Evolutionary conservation across 2,888 invertebrate genomes (phyloP).

Genomic region (Hypselothyrea guttata): DNA sequence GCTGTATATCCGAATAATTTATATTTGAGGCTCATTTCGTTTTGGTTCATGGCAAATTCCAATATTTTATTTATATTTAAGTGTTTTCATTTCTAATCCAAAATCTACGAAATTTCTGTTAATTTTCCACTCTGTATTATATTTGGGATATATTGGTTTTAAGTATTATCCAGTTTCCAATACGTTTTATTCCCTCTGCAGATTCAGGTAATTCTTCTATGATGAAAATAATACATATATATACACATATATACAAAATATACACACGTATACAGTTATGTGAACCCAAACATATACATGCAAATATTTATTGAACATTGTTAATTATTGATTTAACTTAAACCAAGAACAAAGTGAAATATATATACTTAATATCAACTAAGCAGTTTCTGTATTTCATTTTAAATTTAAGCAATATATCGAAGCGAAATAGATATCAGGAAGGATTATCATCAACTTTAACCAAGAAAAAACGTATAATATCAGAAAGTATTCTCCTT

Average conservation of each 20-base stretch:
- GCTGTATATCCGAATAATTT: background rate
- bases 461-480: too few species aligned
- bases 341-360: conserved; percentile 22
- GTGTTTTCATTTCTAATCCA: background rate
- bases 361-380: conserved; percentile 37
- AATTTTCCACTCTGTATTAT: too few species aligned
- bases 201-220: background rate
- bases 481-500: too few species aligned
- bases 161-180: too few species aligned
- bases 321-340: conserved; percentile 60
- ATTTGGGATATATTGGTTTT: too few species aligned
- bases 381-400: too few species aligned
- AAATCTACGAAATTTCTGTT: too few species aligned
- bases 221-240: background rate
- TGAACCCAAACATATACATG: conserved; percentile 44
- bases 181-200: background rate
- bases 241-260: conserved; percentile 21
- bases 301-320: conserved; percentile 79
- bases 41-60: too few species aligned
- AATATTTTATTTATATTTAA: background rate
- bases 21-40: too few species aligned
- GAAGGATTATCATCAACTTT: too few species aligned
- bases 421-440: too few species aligned
- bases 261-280: conserved; percentile 39
- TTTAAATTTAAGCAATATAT: too few species aligned